Percentiles rank a stretch among this genome's conserved stretches.
These are phyloP conservation scores for Himalopsyche kuldschensis DNA, from an alignment of 2,888 invertebrate genomes.

Conservation along the genomic window DNA sequence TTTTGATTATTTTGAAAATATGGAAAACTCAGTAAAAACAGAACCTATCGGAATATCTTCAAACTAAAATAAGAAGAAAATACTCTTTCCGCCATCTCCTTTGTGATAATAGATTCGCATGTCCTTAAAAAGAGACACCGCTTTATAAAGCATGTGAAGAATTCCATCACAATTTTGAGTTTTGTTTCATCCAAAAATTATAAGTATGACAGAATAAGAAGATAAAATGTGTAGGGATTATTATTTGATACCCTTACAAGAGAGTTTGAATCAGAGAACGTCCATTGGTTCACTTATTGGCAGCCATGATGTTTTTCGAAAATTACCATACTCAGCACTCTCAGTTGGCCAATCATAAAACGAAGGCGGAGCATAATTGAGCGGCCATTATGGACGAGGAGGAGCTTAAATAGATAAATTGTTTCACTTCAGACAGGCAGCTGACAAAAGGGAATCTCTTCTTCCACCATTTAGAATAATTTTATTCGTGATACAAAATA, in stretches of 20 bases:
- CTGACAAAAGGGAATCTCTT: conserved; percentile 13
- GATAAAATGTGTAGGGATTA: neutral
- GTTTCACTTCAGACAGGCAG: conserved; percentile 22
- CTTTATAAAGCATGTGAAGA: neutral
- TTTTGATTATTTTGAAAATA: too few relatives aligned
- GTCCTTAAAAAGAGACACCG: neutral
- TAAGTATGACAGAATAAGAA: neutral
- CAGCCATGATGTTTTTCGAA: conserved; percentile 26
- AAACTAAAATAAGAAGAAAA: conserved; percentile 15
- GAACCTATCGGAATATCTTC: conserved; percentile 18
- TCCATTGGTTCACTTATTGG: conserved; percentile 15
- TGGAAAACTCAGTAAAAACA: neutral
- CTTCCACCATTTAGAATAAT: neutral
- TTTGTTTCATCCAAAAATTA: neutral
- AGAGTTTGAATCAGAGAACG: neutral
- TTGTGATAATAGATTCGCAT: neutral
- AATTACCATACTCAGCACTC: conserved; percentile 30
- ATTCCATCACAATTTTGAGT: neutral
- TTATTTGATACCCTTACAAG: neutral
- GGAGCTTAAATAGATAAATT: conserved; percentile 14
- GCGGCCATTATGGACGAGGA: conserved; percentile 37
- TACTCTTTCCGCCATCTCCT: neutral
- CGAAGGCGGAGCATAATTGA: conserved; percentile 27
- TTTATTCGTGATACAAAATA: neutral
- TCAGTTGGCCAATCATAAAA: conserved; percentile 23